Evolutionary conservation across 2,113 vertebrate genomes (phyloP).

Genomic region (Podilymbus podiceps): DNA sequence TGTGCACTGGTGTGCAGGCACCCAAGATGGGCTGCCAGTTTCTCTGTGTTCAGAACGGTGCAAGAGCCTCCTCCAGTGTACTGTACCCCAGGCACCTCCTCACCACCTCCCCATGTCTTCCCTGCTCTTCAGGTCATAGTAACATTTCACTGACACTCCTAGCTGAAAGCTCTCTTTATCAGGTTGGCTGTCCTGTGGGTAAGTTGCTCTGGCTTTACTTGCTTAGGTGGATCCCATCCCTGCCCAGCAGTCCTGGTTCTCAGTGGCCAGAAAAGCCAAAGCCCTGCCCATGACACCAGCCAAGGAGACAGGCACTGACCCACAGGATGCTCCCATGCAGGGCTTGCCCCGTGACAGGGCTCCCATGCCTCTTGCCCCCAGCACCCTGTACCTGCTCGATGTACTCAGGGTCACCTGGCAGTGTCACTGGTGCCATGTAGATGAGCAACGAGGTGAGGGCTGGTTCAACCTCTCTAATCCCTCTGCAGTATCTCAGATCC

Average conservation of each 20-base stretch:
- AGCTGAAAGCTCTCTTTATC: background rate
- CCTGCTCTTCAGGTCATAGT: background rate
- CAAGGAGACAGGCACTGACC: background rate
- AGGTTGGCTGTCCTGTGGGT: background rate
- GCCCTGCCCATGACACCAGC: rapidly evolving
- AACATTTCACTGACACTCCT: background rate
- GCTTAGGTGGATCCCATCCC: background rate
- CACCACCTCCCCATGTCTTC: background rate
- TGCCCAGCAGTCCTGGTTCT: background rate
- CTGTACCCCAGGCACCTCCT: background rate
- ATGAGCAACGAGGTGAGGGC: background rate
- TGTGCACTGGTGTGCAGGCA: background rate
- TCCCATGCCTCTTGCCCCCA: background rate
- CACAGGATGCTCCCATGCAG: rapidly evolving
- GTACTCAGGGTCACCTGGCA: background rate
- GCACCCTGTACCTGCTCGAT: background rate
- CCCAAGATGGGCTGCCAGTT: rapidly evolving
- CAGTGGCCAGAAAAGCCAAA: background rate
- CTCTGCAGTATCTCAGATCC: background rate
- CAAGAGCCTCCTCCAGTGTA: background rate
- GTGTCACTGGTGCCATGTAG: background rate
- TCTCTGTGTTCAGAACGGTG: rapidly evolving
- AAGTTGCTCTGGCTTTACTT: background rate
- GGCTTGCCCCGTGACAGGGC: background rate
- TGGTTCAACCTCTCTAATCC: background rate